phyloP scores from a whole-genome alignment of 1,140 invertebrate genomes.

The Macrobrachium rosenbergii region DNA sequence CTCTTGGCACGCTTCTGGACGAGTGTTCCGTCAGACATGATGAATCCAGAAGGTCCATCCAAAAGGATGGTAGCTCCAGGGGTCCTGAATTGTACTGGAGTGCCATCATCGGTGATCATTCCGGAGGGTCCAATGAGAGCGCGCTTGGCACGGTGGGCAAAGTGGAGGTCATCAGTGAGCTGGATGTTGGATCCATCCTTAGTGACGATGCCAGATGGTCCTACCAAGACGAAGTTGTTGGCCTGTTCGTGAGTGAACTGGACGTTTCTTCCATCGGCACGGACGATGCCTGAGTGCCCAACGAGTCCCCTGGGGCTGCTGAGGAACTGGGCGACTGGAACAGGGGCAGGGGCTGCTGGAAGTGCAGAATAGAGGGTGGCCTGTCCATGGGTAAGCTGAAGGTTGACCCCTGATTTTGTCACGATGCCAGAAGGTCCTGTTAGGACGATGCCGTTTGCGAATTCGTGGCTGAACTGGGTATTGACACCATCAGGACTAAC shows the following conservation, averaged over 20 bases:
- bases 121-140: conserved; percentile 25
- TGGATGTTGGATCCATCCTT: too few relatives aligned
- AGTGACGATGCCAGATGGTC: too few relatives aligned
- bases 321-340: background rate
- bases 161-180: too few relatives aligned
- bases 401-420: background rate
- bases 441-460: background rate
- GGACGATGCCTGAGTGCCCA: background rate
- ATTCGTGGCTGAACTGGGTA: background rate
- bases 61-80: conserved; percentile 1
- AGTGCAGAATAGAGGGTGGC: background rate
- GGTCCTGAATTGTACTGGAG: conserved; percentile 13
- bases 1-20: conserved; percentile 43
- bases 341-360: background rate
- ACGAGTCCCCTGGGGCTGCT: too few relatives aligned
- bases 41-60: conserved; percentile 26
- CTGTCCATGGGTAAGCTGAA: background rate
- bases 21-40: conserved; percentile 36
- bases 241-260: too few relatives aligned
- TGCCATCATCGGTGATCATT: conserved; percentile 28
- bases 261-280: too few relatives aligned
- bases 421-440: background rate
- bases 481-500: conserved; percentile 1
- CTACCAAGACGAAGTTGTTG: too few relatives aligned
- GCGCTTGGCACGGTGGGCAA: too few relatives aligned